Evolutionary conservation across 2,888 invertebrate genomes (phyloP).

Genomic region (Aphidius colemani): DNA sequence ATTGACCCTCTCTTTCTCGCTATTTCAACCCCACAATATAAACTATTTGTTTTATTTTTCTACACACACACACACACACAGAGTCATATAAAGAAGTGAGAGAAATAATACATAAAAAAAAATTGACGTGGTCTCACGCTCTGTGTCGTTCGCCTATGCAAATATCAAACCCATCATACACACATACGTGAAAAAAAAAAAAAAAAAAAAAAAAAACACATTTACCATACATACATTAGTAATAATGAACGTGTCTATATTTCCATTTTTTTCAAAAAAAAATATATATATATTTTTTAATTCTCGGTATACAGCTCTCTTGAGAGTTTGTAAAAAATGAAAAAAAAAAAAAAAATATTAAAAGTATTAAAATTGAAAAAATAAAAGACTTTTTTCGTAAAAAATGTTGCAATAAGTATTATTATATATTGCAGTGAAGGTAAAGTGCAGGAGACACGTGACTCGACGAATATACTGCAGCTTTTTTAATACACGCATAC

Average conservation of each 20-base stretch:
- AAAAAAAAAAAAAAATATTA: conserved; percentile 1
- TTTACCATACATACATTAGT: not conserved
- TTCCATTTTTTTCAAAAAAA: not conserved
- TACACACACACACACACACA: conserved; percentile 21
- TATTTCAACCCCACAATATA: conserved; percentile 29
- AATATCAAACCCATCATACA: conserved; percentile 19
- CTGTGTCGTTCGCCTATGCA: conserved; percentile 36
- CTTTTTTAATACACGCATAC: conserved; percentile 20
- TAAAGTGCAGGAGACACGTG: conserved; percentile 32
- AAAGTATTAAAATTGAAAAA: not conserved
- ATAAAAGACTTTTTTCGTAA: not conserved
- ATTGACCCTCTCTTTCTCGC: conserved; percentile 26
- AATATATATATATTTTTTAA: not conserved
- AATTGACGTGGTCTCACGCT: conserved; percentile 48
- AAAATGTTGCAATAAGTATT: conserved; percentile 7
- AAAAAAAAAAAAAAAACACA: not conserved
- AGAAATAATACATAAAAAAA: not conserved
- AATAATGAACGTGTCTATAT: conserved; percentile 16
- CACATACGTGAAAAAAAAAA: too few relatives aligned
- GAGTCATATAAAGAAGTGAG: conserved; percentile 27
- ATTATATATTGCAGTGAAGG: too few relatives aligned
- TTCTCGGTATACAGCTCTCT: conserved; percentile 4
- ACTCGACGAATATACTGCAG: conserved; percentile 48
- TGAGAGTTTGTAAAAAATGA: too few relatives aligned
- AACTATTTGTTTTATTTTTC: conserved; percentile 51